These are phyloP conservation scores for Acanthosoma haemorrhoidale DNA, from an alignment of 2,888 invertebrate species.

Conservation along the genomic window DNA sequence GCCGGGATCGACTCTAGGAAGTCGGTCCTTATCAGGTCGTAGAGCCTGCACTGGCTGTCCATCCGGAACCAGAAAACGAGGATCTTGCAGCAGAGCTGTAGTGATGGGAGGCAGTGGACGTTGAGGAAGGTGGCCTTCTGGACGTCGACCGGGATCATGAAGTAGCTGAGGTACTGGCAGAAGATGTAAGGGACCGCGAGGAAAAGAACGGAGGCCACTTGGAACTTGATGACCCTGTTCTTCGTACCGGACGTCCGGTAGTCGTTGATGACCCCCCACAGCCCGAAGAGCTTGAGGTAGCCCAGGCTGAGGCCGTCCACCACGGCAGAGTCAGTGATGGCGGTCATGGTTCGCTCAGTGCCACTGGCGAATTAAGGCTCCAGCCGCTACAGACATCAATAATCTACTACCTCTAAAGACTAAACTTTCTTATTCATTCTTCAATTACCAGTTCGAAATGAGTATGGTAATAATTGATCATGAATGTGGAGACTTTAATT, in stretches of 20 bases:
- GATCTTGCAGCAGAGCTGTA: not conserved
- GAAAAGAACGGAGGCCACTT: not conserved
- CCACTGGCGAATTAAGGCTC: too few species aligned
- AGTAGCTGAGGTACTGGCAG: not conserved
- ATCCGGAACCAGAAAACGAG: not conserved
- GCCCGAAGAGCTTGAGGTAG: not conserved
- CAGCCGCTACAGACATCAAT: too few species aligned
- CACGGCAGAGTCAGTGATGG: not conserved
- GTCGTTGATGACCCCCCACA: not conserved
- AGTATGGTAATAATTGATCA: constrained; percentile 4
- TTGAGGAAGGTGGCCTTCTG: not conserved
- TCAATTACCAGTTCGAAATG: not conserved
- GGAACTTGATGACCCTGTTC: not conserved
- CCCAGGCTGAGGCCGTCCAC: not conserved
- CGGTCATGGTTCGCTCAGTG: too few species aligned
- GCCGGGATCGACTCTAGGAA: not conserved
- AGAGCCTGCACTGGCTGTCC: not conserved
- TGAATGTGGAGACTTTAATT: too few species aligned
- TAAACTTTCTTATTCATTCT: not conserved
- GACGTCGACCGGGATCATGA: not conserved
- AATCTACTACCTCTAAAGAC: too few species aligned
- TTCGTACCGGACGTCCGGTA: not conserved
- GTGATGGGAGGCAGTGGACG: not conserved
- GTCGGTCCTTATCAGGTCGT: not conserved
- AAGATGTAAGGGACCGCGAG: not conserved